phyloP scores from a whole-genome alignment of 2,113 vertebrate species.

The Actenoides lindsayi region DNA sequence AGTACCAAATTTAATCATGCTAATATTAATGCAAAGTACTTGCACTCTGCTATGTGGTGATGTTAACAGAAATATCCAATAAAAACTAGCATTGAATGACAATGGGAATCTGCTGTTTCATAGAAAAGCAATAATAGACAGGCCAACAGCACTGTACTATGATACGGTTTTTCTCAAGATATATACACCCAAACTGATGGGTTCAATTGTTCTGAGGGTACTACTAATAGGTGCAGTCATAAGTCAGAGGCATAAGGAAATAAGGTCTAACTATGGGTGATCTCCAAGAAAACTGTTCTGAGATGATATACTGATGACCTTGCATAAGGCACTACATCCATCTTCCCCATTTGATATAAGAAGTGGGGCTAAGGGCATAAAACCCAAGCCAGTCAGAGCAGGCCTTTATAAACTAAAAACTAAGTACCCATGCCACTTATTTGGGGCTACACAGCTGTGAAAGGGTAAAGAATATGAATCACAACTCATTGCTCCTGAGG shows the following conservation, averaged over 20 bases:
- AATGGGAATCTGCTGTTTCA: neutral
- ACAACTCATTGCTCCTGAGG: neutral
- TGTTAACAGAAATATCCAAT: neutral
- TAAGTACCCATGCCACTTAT: neutral
- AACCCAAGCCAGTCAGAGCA: neutral
- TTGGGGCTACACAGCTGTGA: neutral
- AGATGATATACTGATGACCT: neutral
- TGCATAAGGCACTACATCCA: neutral
- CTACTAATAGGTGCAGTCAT: neutral
- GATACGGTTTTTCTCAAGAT: neutral
- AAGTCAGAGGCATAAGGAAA: neutral
- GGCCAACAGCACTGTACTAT: accelerated
- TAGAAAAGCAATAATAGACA: neutral
- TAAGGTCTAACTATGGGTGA: neutral
- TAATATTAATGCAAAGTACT: neutral
- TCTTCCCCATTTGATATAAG: neutral
- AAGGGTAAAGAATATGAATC: neutral
- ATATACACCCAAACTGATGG: accelerated
- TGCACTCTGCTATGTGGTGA: neutral
- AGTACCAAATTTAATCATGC: neutral
- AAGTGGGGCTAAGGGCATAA: neutral
- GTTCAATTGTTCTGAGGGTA: neutral
- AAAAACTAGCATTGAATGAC: neutral
- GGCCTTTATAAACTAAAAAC: neutral
- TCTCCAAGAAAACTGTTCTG: neutral